These are phyloP conservation scores for Speoplatyrhinus poulsoni DNA, from an alignment of 2,113 vertebrate genomes.

Conservation along the genomic window DNA sequence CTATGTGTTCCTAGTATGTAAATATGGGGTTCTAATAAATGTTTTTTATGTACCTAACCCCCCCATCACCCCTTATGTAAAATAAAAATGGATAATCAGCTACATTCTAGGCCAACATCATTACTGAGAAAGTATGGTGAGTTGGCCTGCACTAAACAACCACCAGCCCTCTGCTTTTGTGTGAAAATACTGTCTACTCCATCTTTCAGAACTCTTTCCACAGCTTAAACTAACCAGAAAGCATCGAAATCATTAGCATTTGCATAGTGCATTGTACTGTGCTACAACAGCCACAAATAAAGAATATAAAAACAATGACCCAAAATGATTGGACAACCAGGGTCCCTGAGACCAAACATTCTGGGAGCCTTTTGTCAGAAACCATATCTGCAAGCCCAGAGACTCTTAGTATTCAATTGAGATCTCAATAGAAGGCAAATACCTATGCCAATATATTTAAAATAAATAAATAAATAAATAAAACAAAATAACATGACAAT, in stretches of 20 bases:
- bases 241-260: slow-evolving; percentile 29
- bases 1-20: too few relatives aligned
- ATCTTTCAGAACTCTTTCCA: not conserved
- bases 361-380: slow-evolving; percentile 1
- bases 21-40: too few relatives aligned
- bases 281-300: not conserved
- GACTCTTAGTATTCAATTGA: not conserved
- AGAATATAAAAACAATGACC: slow-evolving; percentile 3
- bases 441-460: not conserved
- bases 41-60: too few relatives aligned
- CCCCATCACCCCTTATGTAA: too few relatives aligned
- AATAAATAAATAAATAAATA: too few relatives aligned
- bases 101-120: too few relatives aligned
- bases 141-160: too few relatives aligned
- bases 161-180: not conserved
- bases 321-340: slow-evolving; percentile 22
- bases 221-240: not conserved
- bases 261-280: slow-evolving; percentile 23
- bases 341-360: slow-evolving; percentile 1
- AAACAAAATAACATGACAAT: too few relatives aligned
- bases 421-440: not conserved
- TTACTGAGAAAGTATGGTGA: too few relatives aligned
- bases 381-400: slow-evolving; percentile 5
- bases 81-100: too few relatives aligned
- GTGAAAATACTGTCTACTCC: not conserved